phyloP scores from a whole-genome alignment of 2,888 invertebrate species.

The Oegoconia quadripuncta region DNA sequence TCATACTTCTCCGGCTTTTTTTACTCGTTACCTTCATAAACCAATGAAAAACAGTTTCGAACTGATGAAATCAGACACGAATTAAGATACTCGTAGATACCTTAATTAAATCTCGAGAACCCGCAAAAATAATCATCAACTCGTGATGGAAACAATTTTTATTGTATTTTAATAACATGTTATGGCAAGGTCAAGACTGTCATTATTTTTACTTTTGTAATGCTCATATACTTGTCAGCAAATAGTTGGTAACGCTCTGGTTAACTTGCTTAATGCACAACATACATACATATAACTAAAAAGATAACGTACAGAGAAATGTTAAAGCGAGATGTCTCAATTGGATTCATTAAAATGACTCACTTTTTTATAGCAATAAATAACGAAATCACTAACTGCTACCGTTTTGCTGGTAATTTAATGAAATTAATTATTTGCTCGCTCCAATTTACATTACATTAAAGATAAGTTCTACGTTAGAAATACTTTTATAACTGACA shows the following conservation, averaged over 20 bases:
- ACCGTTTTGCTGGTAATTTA: slow-evolving; percentile 1
- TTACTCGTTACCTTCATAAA: too few relatives aligned
- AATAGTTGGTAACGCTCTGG: slow-evolving; percentile 14
- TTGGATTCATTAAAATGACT: slow-evolving; percentile 1
- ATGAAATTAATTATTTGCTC: neutral
- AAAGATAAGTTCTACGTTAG: too few relatives aligned
- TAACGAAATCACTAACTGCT: neutral
- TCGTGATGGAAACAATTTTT: neutral
- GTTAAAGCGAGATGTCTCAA: slow-evolving; percentile 5
- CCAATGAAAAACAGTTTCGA: too few relatives aligned
- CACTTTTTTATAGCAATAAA: neutral
- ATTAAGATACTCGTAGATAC: too few relatives aligned
- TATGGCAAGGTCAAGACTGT: slow-evolving; percentile 4
- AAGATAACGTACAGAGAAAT: neutral
- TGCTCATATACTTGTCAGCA: slow-evolving; percentile 10
- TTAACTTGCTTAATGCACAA: slow-evolving; percentile 20
- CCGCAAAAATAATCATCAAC: neutral
- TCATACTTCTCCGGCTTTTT: too few relatives aligned
- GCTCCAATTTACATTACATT: too few relatives aligned
- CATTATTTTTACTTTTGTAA: slow-evolving; percentile 6
- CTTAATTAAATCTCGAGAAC: neutral
- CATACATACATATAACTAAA: neutral
- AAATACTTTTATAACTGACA: too few relatives aligned
- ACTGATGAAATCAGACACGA: too few relatives aligned
- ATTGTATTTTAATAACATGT: slow-evolving; percentile 9